Evolutionary conservation across 2,797 vertebrate species (phyloP).

Genomic region (Silurus aristotelis): DNA sequence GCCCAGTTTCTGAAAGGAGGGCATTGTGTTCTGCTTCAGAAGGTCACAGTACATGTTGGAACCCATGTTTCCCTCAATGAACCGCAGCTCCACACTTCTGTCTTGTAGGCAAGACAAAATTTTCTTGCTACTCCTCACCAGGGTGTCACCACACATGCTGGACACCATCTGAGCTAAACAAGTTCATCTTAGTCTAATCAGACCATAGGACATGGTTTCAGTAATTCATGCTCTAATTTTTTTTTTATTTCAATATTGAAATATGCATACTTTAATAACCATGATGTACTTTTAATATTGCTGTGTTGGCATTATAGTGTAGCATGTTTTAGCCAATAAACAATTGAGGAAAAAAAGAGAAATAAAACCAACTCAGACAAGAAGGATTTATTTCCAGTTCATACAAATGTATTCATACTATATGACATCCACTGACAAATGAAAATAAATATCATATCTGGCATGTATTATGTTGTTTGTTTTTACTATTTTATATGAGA

Average conservation of each 20-base stretch:
- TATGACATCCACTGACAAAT: constrained; percentile 1
- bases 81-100: no score
- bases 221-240: constrained; percentile 56
- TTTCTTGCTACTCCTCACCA: no score
- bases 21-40: no score
- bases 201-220: no score
- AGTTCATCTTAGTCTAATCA: no score
- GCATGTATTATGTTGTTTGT: constrained; percentile 38
- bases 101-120: no score
- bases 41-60: no score
- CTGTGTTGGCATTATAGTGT: constrained; percentile 54
- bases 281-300: constrained; percentile 79
- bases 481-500: constrained; percentile 31
- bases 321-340: constrained; percentile 15
- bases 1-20: no score
- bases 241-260: constrained; percentile 78
- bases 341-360: background rate
- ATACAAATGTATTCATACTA: constrained; percentile 40
- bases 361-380: background rate
- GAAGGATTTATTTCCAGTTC: constrained; percentile 56
- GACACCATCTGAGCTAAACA: no score
- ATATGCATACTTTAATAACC: constrained; percentile 75
- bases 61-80: no score
- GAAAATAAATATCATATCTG: background rate
- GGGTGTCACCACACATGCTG: no score